Evolutionary conservation across 1,140 invertebrate genomes (phyloP), one percentile per base, ranked within the genome.

Genomic region (Drosophila serrata): DNA sequence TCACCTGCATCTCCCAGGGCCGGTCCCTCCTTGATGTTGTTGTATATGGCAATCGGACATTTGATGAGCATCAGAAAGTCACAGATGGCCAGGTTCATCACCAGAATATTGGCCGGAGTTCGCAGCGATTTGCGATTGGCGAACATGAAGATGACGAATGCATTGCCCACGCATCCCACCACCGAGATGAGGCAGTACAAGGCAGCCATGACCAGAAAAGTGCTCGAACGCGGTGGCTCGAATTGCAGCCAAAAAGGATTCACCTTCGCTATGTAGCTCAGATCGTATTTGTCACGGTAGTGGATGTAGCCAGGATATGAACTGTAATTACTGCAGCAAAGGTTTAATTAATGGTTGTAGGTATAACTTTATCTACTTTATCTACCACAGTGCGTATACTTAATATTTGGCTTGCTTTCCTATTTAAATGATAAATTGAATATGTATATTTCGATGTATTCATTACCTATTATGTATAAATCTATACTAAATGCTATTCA

Each of bases 31-130:
- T 95, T 93, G 63, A 95, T 94, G 48, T 95, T 95, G 91, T 96
- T 96, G 92, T 95, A 96, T 39, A 96, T 94, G 79, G 96, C 96
- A 51, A 97, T 93, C 0, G 96, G 96, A 58, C 94, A 95, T 92
- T 96, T 95, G 13, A 93, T 87, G 43, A 96, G 93, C 94, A 96
- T 96, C 33, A 96, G 75, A 61, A 95, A 94, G 93, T 97, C 97
- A 81, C 96, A 96, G 17, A 97, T 92, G 13, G 96, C 96, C 74
- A 97, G 94, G 92, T 97, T 97, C 45, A 96, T 94, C 15, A 97
- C 94, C 17, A 97, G 93, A 75, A 96, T 95, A 81, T 97, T 97
- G 2, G 96, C 95, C 12, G 96, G 95, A 4, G 96, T 97, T 39
- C 96, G 93, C 39, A 97, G 93, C 1, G 94, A 94, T 78, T 95